Base-by-base conservation (phyloP, 1,140 invertebrate genomes). In the Drosophila kepulauana region DNA sequence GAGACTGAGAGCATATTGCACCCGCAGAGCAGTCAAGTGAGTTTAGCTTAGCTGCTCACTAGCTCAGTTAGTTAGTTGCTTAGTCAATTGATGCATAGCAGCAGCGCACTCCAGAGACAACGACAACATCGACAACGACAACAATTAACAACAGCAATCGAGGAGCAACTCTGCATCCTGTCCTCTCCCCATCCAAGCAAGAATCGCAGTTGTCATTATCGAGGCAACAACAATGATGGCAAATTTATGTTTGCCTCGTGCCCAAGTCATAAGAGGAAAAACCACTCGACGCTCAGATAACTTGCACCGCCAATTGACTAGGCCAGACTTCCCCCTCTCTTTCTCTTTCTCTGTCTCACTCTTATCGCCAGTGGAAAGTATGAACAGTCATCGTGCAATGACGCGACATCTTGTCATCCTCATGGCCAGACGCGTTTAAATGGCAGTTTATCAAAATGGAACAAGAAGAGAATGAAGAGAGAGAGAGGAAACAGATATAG, bases 191-290 rank as follows among this genome's bases (percentile, higher is more conserved):
- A 25, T 25, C 20, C 20, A 25, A 25, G 20, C 20, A 3, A 3
- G 20, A 25, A 25, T 25, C 20, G 20, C 20, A 25, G 20, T 25
- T 25, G 20, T 25, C 20, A 25, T 25, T 25, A 25, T 25, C 20
- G 20, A 4, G 20, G 3, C 20, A 69, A 45, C 77, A 58, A 58
- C 33, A 69, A 49, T 59, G n/a, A 77, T 79, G 66, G 75, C 66
- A 82, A 82, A 82, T 86, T 86, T 82, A 87, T 88, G 72, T 82
- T 77, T 87, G 82, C 65, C 82, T 79, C 82, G 82, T 86, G 82
- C 82, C 72, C 79, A 81, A 76, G 41, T 73, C 62, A 68, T 45
- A 43, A 20, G 20, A 51, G 46, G 10, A 49, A 51, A 43, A 59
- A 28, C 11, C 46, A 59, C 59, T 58, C 56, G 54, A 72, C 10